Conservation (phyloP, 2,797 vertebrate genomes). For the Euphonia xanthogaster region DNA sequence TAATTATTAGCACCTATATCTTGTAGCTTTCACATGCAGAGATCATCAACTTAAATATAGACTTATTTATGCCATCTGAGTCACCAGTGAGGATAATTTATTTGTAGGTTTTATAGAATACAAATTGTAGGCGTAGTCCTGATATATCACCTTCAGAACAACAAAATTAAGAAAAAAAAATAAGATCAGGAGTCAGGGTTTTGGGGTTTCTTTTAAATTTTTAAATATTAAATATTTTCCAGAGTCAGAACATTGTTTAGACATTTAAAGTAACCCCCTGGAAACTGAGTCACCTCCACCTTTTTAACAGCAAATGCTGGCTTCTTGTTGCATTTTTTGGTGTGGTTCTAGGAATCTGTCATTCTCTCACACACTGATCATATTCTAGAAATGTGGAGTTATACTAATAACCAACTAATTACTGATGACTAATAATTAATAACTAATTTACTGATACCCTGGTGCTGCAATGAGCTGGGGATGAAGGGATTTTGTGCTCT, state of each 20-base stretch:
- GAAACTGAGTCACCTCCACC: not conserved
- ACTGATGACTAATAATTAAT: not conserved
- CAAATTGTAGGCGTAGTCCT: not conserved
- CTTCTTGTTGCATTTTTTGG: not conserved
- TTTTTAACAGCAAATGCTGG: not conserved
- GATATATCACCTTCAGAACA: not conserved
- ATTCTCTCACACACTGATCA: fast-evolving
- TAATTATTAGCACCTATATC: not conserved
- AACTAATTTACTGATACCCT: not conserved
- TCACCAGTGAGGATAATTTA: not conserved
- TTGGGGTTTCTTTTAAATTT: not conserved
- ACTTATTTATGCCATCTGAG: not conserved
- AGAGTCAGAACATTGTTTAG: not conserved
- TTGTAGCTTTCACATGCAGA: not conserved
- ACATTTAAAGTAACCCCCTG: not conserved
- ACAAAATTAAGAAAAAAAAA: not conserved
- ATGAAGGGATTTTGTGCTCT: not conserved
- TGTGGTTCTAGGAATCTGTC: not conserved
- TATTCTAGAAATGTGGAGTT: not conserved
- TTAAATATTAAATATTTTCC: not conserved
- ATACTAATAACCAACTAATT: not conserved
- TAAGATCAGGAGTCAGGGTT: not conserved
- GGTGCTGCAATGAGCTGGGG: not conserved
- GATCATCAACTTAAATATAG: not conserved
- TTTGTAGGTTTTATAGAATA: not conserved